Conservation (phyloP, 1,140 invertebrate genomes). For the Polypedilum vanderplanki region DNA sequence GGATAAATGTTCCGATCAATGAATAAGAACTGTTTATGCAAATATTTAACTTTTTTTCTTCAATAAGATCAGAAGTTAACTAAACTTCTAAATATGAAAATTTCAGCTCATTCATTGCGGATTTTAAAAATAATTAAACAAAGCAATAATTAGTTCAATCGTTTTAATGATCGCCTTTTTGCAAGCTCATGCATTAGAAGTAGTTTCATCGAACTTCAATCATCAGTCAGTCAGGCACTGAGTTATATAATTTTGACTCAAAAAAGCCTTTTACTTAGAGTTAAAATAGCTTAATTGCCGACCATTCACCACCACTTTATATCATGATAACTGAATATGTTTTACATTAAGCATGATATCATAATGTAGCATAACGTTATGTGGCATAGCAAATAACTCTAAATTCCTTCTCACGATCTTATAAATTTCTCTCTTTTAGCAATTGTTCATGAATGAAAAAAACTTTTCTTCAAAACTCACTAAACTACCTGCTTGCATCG, state of each 20-base stretch:
- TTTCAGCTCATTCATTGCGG: too few species aligned
- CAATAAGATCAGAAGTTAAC: too few species aligned
- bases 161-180: too few species aligned
- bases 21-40: too few species aligned
- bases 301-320: neutral
- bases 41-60: too few species aligned
- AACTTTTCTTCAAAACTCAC: neutral
- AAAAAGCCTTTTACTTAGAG: neutral
- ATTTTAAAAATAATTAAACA: too few species aligned
- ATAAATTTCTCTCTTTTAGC: neutral
- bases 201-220: too few species aligned
- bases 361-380: neutral
- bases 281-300: neutral
- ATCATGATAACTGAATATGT: neutral
- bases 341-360: neutral
- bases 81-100: too few species aligned
- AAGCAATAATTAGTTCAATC: too few species aligned
- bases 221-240: neutral
- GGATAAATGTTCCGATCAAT: too few species aligned
- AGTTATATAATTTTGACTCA: neutral
- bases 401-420: constrained; percentile 9
- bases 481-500: neutral
- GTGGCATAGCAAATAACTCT: neutral
- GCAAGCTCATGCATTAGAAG: too few species aligned
- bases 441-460: neutral